phyloP scores from a whole-genome alignment of 2,888 invertebrate genomes.

The Drosophila mayaguana region DNA sequence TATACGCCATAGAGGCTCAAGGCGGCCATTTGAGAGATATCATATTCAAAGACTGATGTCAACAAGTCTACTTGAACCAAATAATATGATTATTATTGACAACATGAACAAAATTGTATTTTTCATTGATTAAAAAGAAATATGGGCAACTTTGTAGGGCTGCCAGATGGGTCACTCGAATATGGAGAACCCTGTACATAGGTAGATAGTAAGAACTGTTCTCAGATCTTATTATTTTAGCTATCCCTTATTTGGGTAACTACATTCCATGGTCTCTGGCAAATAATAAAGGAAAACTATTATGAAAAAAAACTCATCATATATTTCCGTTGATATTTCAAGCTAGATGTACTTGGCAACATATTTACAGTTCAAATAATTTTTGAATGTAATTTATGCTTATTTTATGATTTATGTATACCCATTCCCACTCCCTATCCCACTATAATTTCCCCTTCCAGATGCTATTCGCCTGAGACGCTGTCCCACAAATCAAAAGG shows the following conservation, averaged over 20 bases:
- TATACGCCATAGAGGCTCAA: too few species aligned
- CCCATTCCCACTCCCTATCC: neutral
- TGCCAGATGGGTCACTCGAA: too few species aligned
- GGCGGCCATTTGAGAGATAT: too few species aligned
- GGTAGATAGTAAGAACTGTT: too few species aligned
- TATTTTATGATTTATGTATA: constrained; percentile 11
- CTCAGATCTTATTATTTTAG: neutral
- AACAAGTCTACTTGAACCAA: too few species aligned
- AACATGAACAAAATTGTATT: too few species aligned
- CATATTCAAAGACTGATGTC: too few species aligned
- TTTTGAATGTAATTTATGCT: constrained; percentile 8
- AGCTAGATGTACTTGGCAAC: neutral
- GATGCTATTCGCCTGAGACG: constrained; percentile 12
- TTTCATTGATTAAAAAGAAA: too few species aligned
- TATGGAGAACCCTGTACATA: too few species aligned
- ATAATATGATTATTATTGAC: too few species aligned
- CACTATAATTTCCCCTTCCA: neutral
- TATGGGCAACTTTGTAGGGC: too few species aligned
- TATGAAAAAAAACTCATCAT: neutral
- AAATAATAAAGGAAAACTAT: neutral
- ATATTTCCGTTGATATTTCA: neutral
- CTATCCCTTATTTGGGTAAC: too few species aligned
- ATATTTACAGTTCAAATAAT: constrained; percentile 2
- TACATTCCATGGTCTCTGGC: neutral
- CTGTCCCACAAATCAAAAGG: constrained; percentile 57